phyloP scores from a whole-genome alignment of 1,140 invertebrate genomes.

The Phymastichus coffea region DNA sequence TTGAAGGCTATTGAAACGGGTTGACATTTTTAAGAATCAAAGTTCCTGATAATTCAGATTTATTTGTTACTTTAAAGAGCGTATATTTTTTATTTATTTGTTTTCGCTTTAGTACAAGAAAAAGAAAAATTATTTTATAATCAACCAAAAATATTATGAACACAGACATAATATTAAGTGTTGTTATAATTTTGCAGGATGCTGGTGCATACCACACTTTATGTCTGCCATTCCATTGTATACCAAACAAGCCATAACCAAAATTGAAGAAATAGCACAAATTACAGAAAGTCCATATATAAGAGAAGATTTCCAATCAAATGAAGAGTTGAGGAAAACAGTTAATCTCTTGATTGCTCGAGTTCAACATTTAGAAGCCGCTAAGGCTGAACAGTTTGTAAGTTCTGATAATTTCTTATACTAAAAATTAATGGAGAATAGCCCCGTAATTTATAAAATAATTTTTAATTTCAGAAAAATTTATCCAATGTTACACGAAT shows the following conservation, averaged over 20 bases:
- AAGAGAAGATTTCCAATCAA: constrained; percentile 2
- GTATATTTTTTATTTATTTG: too few relatives aligned
- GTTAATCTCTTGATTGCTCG: constrained; percentile 35
- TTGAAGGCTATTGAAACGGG: too few relatives aligned
- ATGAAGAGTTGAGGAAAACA: constrained; percentile 29
- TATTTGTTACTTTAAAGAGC: too few relatives aligned
- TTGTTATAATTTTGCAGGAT: constrained; percentile 39
- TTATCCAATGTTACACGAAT: constrained; percentile 33
- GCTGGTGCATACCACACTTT: constrained; percentile 35
- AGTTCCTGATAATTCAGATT: background rate
- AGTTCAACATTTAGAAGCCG: constrained; percentile 39
- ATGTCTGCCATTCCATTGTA: constrained; percentile 20
- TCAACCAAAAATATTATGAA: background rate
- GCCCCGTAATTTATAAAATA: background rate
- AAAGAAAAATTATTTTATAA: constrained; percentile 13
- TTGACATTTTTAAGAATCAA: too few relatives aligned
- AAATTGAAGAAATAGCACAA: constrained; percentile 11
- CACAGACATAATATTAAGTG: constrained; percentile 5
- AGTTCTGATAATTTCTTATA: constrained; percentile 15
- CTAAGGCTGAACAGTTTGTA: constrained; percentile 36
- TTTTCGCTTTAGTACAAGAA: too few relatives aligned
- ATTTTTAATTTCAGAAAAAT: constrained; percentile 30
- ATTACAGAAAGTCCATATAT: too few relatives aligned
- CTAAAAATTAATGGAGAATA: too few relatives aligned
- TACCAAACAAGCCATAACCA: background rate